phyloP scores from a whole-genome alignment of 2,113 vertebrate species.

The Himantopus leucocephalus region DNA sequence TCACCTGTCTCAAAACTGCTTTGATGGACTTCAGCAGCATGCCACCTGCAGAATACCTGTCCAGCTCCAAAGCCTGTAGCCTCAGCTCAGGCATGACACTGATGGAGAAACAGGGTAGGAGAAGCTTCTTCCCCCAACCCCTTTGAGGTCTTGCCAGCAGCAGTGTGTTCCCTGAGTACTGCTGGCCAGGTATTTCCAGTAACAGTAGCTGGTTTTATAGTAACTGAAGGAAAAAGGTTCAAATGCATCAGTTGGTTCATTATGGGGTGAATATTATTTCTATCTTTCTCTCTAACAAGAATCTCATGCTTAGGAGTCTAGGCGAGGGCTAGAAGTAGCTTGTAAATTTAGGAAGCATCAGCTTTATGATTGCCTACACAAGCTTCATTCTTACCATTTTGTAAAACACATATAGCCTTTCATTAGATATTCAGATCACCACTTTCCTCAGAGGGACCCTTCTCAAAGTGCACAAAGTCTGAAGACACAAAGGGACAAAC shows the following conservation, averaged over 20 bases:
- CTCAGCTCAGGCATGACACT: background rate
- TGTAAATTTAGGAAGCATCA: background rate
- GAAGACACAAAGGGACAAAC: background rate
- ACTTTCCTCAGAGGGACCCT: background rate
- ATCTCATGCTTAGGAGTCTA: background rate
- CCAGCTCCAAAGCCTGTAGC: background rate
- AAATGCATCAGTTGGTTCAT: background rate
- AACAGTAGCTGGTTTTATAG: background rate
- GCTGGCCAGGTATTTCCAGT: background rate
- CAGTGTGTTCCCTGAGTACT: background rate
- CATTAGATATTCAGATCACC: background rate
- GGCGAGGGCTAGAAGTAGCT: background rate
- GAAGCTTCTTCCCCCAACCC: background rate
- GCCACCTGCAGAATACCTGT: background rate
- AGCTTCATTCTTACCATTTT: background rate
- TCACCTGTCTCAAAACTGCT: rapidly evolving
- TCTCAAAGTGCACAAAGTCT: background rate
- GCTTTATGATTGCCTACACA: background rate
- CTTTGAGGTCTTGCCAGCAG: background rate
- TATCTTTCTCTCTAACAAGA: background rate
- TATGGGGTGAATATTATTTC: background rate
- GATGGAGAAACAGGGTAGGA: background rate
- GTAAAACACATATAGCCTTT: background rate
- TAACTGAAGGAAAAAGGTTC: background rate
- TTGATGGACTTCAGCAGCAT: background rate